Evolutionary conservation across 1,140 invertebrate species (phyloP).

Genomic region (Penaeus chinensis): DNA sequence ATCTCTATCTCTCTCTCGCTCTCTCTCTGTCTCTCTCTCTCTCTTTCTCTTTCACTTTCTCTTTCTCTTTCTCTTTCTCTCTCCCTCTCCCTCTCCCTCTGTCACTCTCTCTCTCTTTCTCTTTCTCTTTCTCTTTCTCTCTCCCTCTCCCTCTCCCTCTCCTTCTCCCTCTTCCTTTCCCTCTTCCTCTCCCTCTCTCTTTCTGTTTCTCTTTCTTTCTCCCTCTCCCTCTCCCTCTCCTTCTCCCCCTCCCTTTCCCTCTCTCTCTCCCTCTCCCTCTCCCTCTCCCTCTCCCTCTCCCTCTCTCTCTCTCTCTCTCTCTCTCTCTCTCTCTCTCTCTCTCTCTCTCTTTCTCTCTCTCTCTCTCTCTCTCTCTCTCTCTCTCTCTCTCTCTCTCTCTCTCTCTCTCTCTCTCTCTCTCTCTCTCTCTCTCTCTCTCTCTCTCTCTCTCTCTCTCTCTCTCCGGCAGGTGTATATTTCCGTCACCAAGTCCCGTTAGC

Average conservation of each 20-base stretch:
- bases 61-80: too few relatives aligned
- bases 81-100: too few relatives aligned
- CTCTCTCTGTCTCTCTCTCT: too few relatives aligned
- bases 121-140: too few relatives aligned
- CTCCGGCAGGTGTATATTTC: neutral
- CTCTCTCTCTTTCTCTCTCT: neutral
- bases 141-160: too few relatives aligned
- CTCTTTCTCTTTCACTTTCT: too few relatives aligned
- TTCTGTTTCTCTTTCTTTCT: too few relatives aligned
- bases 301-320: neutral
- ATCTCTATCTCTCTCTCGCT: too few relatives aligned
- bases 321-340: neutral
- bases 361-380: neutral
- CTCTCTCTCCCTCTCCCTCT: neutral
- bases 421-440: neutral
- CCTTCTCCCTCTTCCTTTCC: too few relatives aligned
- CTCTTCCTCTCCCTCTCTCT: too few relatives aligned
- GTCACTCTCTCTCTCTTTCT: too few relatives aligned
- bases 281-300: neutral
- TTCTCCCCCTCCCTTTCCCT: neutral
- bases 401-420: constrained; percentile 1
- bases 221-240: neutral
- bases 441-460: neutral
- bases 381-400: neutral
- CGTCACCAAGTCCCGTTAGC: too few relatives aligned